Conservation (phyloP, 1,140 invertebrate genomes). For the Cephus cinctus region DNA sequence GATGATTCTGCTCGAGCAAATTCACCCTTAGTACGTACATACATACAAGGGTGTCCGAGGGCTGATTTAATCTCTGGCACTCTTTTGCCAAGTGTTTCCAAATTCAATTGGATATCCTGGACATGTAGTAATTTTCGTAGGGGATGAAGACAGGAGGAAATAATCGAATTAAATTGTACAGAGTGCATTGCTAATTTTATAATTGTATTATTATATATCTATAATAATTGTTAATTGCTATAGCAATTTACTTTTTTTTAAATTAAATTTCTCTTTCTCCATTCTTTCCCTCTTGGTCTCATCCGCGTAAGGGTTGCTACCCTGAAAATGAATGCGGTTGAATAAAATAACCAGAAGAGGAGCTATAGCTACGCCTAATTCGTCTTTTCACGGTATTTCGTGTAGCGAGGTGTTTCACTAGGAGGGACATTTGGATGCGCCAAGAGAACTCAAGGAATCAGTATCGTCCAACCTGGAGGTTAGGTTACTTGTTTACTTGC, state of each 20-base stretch:
- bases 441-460: too few relatives aligned
- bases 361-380: background rate
- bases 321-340: too few relatives aligned
- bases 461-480: constrained; percentile 30
- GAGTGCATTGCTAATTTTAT: background rate
- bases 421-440: constrained; percentile 27
- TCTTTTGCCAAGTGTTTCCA: background rate
- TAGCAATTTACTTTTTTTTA: background rate
- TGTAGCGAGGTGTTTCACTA: too few relatives aligned
- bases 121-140: too few relatives aligned
- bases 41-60: background rate
- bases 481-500: constrained; percentile 39
- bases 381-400: too few relatives aligned
- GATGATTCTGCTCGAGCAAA: too few relatives aligned
- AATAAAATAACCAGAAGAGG: background rate
- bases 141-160: background rate
- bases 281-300: background rate
- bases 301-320: background rate
- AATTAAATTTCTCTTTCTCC: background rate
- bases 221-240: too few relatives aligned
- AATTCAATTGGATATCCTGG: background rate
- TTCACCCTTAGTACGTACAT: background rate
- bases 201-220: background rate
- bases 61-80: too few relatives aligned
- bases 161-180: background rate